Percentiles rank a stretch among this genome's conserved stretches.
Conservation (phyloP, 2,888 invertebrate genomes). For the Cyclophora punctaria region DNA sequence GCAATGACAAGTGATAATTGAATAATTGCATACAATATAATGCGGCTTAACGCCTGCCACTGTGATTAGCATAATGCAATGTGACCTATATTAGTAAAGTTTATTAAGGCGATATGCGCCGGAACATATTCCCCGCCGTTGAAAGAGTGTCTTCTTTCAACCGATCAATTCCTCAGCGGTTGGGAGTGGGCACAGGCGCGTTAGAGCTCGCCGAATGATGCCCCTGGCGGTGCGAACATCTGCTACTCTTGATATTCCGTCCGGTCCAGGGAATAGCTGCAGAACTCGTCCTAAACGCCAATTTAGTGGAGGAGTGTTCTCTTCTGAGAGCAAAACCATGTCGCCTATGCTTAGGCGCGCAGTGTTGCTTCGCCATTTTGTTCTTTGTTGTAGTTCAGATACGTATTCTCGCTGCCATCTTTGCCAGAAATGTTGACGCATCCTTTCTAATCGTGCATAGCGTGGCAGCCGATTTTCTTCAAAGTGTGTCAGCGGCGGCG, state of each 20-base stretch:
- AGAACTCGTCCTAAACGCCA: not conserved
- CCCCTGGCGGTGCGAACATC: too few species aligned
- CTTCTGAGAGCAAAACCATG: not conserved
- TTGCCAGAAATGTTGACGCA: constrained; percentile 11
- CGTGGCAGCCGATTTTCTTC: too few species aligned
- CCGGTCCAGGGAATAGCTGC: too few species aligned
- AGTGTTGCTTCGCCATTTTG: not conserved
- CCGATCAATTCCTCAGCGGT: not conserved
- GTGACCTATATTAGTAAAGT: too few species aligned
- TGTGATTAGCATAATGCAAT: too few species aligned
- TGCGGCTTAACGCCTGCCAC: too few species aligned
- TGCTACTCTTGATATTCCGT: too few species aligned
- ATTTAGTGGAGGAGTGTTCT: not conserved
- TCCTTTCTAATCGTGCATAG: constrained; percentile 6
- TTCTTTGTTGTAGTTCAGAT: constrained; percentile 5
- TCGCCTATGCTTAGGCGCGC: not conserved
- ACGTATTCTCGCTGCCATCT: constrained; percentile 8
- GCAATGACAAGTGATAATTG: too few species aligned
- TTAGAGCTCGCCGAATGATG: too few species aligned
- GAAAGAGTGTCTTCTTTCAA: not conserved
- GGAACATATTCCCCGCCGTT: constrained; percentile 1
- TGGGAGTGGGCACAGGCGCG: not conserved
- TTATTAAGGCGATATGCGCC: too few species aligned
- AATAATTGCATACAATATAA: too few species aligned
- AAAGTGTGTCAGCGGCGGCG: not conserved